phyloP scores from a whole-genome alignment of 2,888 invertebrate species.

The Nemotelus nigrinus region DNA sequence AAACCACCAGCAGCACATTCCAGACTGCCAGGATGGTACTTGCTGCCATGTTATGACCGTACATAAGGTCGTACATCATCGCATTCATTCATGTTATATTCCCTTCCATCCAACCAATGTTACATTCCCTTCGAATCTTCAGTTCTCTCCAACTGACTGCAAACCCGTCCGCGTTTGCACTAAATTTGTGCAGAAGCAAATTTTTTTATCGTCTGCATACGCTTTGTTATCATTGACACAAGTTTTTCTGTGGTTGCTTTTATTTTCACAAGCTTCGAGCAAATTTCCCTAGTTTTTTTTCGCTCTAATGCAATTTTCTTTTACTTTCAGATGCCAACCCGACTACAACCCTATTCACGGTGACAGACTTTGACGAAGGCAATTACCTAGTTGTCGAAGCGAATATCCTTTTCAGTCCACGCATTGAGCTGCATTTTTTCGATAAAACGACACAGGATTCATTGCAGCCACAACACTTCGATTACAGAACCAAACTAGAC shows the following conservation, averaged over 20 bases:
- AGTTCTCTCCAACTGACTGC: too few relatives aligned
- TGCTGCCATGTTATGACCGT: background rate
- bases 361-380: conserved; percentile 49
- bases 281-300: background rate
- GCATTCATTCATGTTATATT: too few relatives aligned
- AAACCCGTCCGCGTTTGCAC: too few relatives aligned
- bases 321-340: conserved; percentile 27
- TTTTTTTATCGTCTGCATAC: background rate
- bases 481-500: background rate
- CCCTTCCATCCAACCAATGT: too few relatives aligned
- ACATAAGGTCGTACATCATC: too few relatives aligned
- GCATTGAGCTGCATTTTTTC: conserved; percentile 50
- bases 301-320: conserved; percentile 21
- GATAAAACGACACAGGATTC: background rate
- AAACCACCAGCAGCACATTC: background rate
- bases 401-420: conserved; percentile 49
- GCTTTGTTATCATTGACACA: background rate
- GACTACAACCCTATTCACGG: conserved; percentile 36
- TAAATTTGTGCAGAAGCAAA: background rate
- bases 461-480: background rate
- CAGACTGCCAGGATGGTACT: background rate
- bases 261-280: background rate
- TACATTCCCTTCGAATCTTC: too few relatives aligned
- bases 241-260: background rate
- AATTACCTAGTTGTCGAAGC: conserved; percentile 49